Evolutionary conservation across 2,113 vertebrate species (phyloP).

Genomic region (Mastomys coucha): DNA sequence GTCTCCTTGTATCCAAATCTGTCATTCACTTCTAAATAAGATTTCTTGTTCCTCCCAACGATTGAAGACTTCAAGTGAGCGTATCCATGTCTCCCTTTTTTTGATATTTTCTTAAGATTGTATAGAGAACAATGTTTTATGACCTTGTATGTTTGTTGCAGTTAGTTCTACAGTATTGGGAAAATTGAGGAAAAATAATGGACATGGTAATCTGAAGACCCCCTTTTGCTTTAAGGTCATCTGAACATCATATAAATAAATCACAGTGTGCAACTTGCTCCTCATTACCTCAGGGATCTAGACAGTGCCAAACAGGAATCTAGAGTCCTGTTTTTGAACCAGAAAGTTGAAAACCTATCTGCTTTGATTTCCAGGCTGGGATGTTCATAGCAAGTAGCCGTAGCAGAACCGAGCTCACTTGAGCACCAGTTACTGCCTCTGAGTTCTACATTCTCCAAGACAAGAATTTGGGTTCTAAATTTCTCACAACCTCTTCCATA

Average conservation of each 20-base stretch:
- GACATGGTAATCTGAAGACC: not conserved
- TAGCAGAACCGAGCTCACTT: constrained; percentile 1
- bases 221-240: constrained; percentile 45
- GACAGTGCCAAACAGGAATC: not conserved
- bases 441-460: not conserved
- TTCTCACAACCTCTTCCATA: not conserved
- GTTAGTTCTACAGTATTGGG: not conserved
- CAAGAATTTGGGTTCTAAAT: constrained; percentile 9
- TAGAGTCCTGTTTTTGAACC: not conserved
- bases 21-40: constrained; percentile 59
- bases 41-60: not conserved
- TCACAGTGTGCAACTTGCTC: not conserved
- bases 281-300: not conserved
- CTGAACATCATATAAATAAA: constrained; percentile 34
- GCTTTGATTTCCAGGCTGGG: constrained; percentile 10
- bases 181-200: constrained; percentile 44
- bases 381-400: not conserved
- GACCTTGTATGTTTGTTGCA: constrained; percentile 23
- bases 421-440: not conserved
- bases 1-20: constrained; percentile 49
- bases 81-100: not conserved
- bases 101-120: constrained; percentile 1
- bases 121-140: not conserved
- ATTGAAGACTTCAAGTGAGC: constrained; percentile 41
- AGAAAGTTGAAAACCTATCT: constrained; percentile 19